These are phyloP conservation scores for Denticeps clupeoides DNA, from an alignment of 2,797 vertebrate genomes.

Conservation along the genomic window DNA sequence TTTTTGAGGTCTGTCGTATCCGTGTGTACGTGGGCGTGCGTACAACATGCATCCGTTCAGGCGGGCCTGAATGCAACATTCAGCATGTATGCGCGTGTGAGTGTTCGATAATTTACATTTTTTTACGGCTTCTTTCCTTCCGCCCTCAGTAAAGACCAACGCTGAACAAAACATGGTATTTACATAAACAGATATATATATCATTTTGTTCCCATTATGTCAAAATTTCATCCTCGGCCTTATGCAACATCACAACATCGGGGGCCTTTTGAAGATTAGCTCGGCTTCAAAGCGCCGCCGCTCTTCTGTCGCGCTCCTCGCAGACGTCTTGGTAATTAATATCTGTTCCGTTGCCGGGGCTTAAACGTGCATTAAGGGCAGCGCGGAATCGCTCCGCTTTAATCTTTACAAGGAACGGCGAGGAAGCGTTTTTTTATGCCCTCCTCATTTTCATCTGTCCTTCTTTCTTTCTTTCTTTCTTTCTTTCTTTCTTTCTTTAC, in stretches of 20 bases:
- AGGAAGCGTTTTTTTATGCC: too few species aligned
- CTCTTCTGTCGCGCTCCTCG: conserved; percentile 26
- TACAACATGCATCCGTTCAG: neutral
- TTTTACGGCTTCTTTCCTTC: neutral
- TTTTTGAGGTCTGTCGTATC: neutral
- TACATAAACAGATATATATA: conserved; percentile 24
- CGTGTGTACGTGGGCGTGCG: neutral
- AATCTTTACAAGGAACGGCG: conserved; percentile 20
- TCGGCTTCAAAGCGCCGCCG: conserved; percentile 28
- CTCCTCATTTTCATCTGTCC: too few species aligned
- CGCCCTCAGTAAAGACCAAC: neutral
- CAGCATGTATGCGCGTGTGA: neutral
- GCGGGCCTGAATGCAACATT: neutral
- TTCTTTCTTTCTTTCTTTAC: too few species aligned
- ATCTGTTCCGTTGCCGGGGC: conserved; percentile 30
- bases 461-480: too few species aligned
- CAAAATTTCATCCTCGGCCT: conserved; percentile 29
- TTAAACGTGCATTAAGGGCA: conserved; percentile 31
- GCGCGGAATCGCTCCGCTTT: conserved; percentile 34
- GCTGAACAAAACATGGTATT: conserved; percentile 22
- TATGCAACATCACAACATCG: conserved; percentile 29
- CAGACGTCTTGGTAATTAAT: conserved; percentile 30
- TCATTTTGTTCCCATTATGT: conserved; percentile 37
- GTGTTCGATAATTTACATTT: neutral
- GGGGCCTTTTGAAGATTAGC: conserved; percentile 27